phyloP scores from a whole-genome alignment of 2,797 vertebrate genomes.

The Hybognathus amarus region DNA sequence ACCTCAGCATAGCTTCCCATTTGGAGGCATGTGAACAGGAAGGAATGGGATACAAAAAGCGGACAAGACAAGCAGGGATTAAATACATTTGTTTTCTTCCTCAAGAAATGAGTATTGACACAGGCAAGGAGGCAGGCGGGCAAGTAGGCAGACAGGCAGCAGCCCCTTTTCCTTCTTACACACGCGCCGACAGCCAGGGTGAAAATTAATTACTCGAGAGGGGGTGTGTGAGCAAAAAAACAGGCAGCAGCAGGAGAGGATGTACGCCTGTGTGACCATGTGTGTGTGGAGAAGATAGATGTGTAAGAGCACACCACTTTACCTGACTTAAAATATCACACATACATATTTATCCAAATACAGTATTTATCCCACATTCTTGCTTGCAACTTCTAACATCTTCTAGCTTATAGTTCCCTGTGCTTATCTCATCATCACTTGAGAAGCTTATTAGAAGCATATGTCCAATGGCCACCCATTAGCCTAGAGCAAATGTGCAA shows the following conservation, averaged over 20 bases:
- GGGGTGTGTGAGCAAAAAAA: slow-evolving; percentile 54
- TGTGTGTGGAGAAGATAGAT: slow-evolving; percentile 12
- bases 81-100: slow-evolving; percentile 80
- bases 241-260: slow-evolving; percentile 36
- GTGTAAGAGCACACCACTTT: slow-evolving; percentile 19
- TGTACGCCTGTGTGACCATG: slow-evolving; percentile 33
- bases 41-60: slow-evolving; percentile 28
- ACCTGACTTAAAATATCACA: slow-evolving; percentile 16
- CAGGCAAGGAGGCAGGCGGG: slow-evolving; percentile 56
- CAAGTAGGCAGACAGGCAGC: slow-evolving; percentile 34
- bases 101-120: slow-evolving; percentile 76
- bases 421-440: slow-evolving; percentile 24
- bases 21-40: slow-evolving; percentile 30
- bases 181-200: slow-evolving; percentile 73
- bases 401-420: slow-evolving; percentile 4
- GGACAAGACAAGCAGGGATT: slow-evolving; percentile 68
- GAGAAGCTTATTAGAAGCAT: slow-evolving; percentile 42
- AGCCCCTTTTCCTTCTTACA: slow-evolving; percentile 52
- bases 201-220: slow-evolving; percentile 77
- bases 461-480: slow-evolving; percentile 58
- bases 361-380: background rate
- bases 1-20: slow-evolving; percentile 6
- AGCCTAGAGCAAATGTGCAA: slow-evolving; percentile 61
- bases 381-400: background rate
- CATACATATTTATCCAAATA: slow-evolving; percentile 14